phyloP scores from a whole-genome alignment of 2,888 invertebrate species.

The Thelaira solivaga region DNA sequence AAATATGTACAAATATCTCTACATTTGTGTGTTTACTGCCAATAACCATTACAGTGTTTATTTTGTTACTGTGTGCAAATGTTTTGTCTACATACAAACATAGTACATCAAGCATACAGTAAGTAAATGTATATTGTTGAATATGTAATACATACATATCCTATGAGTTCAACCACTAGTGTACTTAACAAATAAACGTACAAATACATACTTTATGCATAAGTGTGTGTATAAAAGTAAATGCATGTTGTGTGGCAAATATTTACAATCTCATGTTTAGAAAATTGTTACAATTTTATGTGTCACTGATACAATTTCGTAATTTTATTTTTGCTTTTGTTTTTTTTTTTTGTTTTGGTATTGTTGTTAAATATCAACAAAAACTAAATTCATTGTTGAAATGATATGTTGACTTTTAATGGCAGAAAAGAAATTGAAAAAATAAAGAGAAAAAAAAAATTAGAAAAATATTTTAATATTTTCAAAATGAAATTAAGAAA shows the following conservation, averaged over 20 bases:
- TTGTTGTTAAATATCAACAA: constrained; percentile 40
- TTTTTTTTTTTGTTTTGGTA: not conserved
- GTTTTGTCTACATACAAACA: not conserved
- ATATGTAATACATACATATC: not conserved
- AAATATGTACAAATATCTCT: no score
- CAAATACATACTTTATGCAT: not conserved
- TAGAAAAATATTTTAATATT: constrained; percentile 15
- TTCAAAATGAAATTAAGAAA: constrained; percentile 41
- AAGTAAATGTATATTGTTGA: not conserved
- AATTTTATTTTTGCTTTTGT: constrained; percentile 6
- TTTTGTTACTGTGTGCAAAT: constrained; percentile 11
- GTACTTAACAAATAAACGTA: constrained; percentile 2
- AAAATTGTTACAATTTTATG: constrained; percentile 52
- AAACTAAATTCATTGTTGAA: constrained; percentile 37
- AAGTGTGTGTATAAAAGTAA: not conserved
- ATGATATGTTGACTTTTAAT: constrained; percentile 59
- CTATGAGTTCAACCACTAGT: constrained; percentile 15
- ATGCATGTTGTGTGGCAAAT: constrained; percentile 47
- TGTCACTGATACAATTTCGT: constrained; percentile 54
- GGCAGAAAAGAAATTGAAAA: constrained; percentile 20
- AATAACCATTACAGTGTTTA: constrained; percentile 53
- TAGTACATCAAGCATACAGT: no score
- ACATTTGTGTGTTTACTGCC: constrained; percentile 51
- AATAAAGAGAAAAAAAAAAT: not conserved
- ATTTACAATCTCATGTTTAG: constrained; percentile 50